Evolutionary conservation across 92 coral and sea anemone genomes (phyloP), one percentile per base, ranked within the genome.

Genomic region (Pocillopora meandrina): DNA sequence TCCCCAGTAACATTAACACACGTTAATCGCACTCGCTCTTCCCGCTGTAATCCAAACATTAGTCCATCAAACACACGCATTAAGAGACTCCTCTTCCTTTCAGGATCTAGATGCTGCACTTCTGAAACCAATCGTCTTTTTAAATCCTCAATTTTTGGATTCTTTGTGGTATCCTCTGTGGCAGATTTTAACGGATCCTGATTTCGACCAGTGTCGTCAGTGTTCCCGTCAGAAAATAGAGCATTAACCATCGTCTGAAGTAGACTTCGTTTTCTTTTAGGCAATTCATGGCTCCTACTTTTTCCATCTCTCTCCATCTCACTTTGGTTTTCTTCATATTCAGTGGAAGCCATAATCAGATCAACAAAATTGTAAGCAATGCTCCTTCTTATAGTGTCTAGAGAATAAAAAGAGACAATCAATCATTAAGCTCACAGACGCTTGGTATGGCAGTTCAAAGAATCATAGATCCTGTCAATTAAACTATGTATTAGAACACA

Each of bases 51-150:
- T 19, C 31, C 20, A n/a, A 31, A 15, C 1, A 79, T 2, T 9
- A 79, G 83, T n/a, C 73, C 74, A 23, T 65, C 63, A 19, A 79
- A 26, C 12, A 65, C 23, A 52, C 83, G 74, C 72, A 79, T 13
- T 11, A 55, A 20, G 20, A 79, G 68, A 59, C 83, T 65, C 64
- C 16, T 65, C 11, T 79, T 79, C 8, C 83, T 74, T 12, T 79
- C 74, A 17, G 34, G 74, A 26, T 66, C 65, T 69, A 69, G 36
- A 35, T 69, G 26, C 19, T 69, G 73, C 13, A 69, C 49, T 69
- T 16, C 56, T 34, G 1, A 16, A 69, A 34, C n/a, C 73, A 69
- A 12, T 10, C 16, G 52, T 3, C 10, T 5, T 34, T 17, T 31
- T 69, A 10, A 31, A 13, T 34, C 55, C 55, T 33, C 73, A 19